Evolutionary conservation across 2,113 vertebrate species (phyloP), one percentile per base, ranked within the genome.

Genomic region (Urocolius indicus): DNA sequence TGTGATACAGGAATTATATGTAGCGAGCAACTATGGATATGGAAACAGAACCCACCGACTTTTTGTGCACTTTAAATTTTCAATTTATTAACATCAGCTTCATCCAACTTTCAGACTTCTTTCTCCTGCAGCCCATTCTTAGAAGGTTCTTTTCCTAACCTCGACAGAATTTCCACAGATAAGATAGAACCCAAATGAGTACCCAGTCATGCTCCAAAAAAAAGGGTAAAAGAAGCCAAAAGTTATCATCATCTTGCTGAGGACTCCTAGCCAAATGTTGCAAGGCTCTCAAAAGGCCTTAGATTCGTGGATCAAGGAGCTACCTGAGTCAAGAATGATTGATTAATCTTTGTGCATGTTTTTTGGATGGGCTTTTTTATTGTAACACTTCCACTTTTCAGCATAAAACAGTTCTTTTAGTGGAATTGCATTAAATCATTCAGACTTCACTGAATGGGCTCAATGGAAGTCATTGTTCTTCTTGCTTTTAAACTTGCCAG

Each of bases 131-230:
- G 30, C 29, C 45, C 32, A 45, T 92, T 34, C 54, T 76, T 57
- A 29, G 38, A 54, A 88, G 26, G 45, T 59, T 10, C 67, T 79
- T 82, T 75, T 62, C 68, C 46, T 80, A 58, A 88, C 46, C 34
- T 61, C 83, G 41, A 45, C 83, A 58, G 84, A 91, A 91, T 81
- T 75, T 92, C n/a, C 68, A 89, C 21, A 92, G 76, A 90, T 61
- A 88, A 43, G 49, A 77, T 26, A 81, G 13, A 10, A 89, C 68
- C 36, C 67, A 83, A 88, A 65, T 3, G 26, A 92, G 38, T 38
- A 59, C 38, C 61, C 20, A 43, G 36, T 57, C 55, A 61, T 51
- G 27, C 36, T 77, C 72, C 36, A 88, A 84, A 66, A 80, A 94
- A 83, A 95, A 23, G 16, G 51, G 34, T 59, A 52, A 84, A 89